phyloP scores from a whole-genome alignment of 2,113 vertebrate species.

The Ibidorhyncha struthersii region DNA sequence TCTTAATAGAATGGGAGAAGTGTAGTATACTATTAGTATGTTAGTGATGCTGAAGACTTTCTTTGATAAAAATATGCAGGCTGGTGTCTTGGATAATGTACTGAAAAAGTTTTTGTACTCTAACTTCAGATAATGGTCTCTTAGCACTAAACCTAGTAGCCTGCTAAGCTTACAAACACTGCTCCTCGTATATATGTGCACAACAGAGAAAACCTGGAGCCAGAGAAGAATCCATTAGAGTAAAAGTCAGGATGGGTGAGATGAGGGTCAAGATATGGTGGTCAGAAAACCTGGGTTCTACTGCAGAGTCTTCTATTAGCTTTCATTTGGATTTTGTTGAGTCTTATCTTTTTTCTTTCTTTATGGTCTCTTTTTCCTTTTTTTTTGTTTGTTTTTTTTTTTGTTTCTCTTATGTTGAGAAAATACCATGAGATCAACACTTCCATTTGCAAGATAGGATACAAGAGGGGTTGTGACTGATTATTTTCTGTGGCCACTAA shows the following conservation, averaged over 20 bases:
- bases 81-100: not conserved
- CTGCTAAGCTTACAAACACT: not conserved
- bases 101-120: not conserved
- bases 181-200: fast-evolving
- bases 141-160: not conserved
- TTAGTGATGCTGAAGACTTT: not conserved
- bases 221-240: not conserved
- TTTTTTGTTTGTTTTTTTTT: not conserved
- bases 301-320: not conserved
- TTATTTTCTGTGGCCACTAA: not conserved
- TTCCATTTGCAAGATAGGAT: not conserved
- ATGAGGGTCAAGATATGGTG: not conserved
- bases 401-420: not conserved
- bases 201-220: not conserved
- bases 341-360: not conserved
- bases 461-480: too few species aligned
- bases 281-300: not conserved
- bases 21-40: not conserved
- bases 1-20: not conserved
- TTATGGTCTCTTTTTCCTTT: fast-evolving
- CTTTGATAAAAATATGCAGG: not conserved
- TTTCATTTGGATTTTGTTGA: not conserved
- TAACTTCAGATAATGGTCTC: not conserved
- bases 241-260: not conserved
- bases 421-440: not conserved